Evolutionary conservation across 2,888 invertebrate species (phyloP).

Genomic region (Malachius bipustulatus): DNA sequence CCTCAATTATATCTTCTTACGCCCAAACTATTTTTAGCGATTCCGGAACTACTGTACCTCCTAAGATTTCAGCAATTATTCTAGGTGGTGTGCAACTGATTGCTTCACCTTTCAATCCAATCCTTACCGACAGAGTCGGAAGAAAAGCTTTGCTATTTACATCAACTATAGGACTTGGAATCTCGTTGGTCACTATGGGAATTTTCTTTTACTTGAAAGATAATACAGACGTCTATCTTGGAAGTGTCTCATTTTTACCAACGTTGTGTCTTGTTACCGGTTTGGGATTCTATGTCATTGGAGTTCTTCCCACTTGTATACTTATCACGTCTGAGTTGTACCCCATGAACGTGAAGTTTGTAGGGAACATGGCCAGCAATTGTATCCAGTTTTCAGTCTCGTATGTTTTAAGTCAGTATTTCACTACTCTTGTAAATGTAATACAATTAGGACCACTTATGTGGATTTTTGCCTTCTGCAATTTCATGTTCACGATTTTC

Average conservation of each 20-base stretch:
- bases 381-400: too few species aligned
- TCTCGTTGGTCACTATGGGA: constrained; percentile 44
- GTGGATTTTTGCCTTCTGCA: constrained; percentile 57
- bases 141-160: constrained; percentile 55
- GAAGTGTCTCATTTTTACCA: constrained; percentile 53
- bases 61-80: constrained; percentile 42
- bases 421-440: constrained; percentile 42
- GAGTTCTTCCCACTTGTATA: constrained; percentile 71
- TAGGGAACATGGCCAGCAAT: too few species aligned
- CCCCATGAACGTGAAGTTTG: constrained; percentile 62
- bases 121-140: constrained; percentile 65
- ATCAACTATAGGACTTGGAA: constrained; percentile 52
- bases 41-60: constrained; percentile 24
- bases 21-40: constrained; percentile 57
- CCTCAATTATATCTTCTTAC: constrained; percentile 71
- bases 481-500: constrained; percentile 55
- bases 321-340: constrained; percentile 74
- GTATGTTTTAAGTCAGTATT: constrained; percentile 62
- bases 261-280: constrained; percentile 59
- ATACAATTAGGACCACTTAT: constrained; percentile 59
- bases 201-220: constrained; percentile 43
- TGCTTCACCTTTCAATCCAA: constrained; percentile 56
- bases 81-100: constrained; percentile 60
- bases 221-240: constrained; percentile 34
- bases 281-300: constrained; percentile 63